Base-by-base conservation (phyloP, 2,888 invertebrate genomes). In the Hecatera dysodea region DNA sequence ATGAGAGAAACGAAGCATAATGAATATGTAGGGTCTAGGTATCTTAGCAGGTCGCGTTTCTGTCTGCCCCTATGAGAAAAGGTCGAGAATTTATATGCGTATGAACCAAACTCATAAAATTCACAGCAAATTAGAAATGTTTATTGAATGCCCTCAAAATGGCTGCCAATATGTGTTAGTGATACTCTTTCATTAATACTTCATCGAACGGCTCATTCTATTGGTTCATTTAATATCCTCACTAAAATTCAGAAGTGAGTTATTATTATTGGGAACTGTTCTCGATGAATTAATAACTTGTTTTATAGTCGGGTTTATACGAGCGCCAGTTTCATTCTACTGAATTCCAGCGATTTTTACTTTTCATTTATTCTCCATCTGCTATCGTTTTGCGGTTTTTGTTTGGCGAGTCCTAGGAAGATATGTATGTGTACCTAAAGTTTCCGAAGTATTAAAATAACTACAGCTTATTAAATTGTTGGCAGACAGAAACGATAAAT, bases 241-340 rank as follows among this genome's bases (percentile, higher is more conserved):
- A 53, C 19, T 61, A 56, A 73, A 66, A 48, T 61, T 15, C 22
- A 17, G 52, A 46, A 42, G 17, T 39, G 22, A 24, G 24, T n/a
- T 61, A 24, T 53, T 61, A 24, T 53, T 71, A 44, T 57, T 57
- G 33, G 46, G 52, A 53, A 75, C 57, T 44, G 39, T 39, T 75
- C 75, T 44, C 27, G 12, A 61, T 48, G 55, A 39, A 65, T 60
- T 63, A 56, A 57, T 50, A 24, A 67, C 36, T 17, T 44, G 42
- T 44, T 62, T 72, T 60, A 79, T 79, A 42, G 62, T 39, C n/a
- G 24, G 36, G 19, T 33, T 78, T 52, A 27, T 27, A 42, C 65
- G 7, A 61, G 22, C 57, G 33, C 39, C 17, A 48, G 44, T 61
- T 62, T 39, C 1, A 53, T 53, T 61, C 57, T 44, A 8, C 12